Conservation (phyloP, 2,113 vertebrate genomes). For the Rhizomys pruinosus region DNA sequence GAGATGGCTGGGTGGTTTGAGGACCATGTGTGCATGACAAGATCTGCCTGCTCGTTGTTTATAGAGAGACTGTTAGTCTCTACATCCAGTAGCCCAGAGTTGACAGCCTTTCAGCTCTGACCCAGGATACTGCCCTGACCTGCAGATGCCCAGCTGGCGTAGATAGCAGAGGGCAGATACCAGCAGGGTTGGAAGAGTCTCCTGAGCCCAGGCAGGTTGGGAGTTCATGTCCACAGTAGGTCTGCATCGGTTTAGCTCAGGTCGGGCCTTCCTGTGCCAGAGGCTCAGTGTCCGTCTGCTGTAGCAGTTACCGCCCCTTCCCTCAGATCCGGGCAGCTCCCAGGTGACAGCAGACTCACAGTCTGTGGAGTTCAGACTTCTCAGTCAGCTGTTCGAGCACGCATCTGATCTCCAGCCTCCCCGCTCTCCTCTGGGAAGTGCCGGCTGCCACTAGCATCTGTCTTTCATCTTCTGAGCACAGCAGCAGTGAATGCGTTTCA, state of each 20-base stretch:
- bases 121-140: background rate
- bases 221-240: background rate
- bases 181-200: background rate
- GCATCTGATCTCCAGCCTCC: slow-evolving; percentile 21
- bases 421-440: slow-evolving; percentile 52
- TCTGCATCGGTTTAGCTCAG: too few relatives aligned
- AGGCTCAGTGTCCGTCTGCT: background rate
- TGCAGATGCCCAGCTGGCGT: background rate
- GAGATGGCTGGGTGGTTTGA: too few relatives aligned
- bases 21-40: too few relatives aligned
- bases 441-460: too few relatives aligned
- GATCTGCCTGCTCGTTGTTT: too few relatives aligned
- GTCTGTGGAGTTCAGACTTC: slow-evolving; percentile 19
- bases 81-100: background rate
- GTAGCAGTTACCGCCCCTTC: background rate
- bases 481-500: too few relatives aligned
- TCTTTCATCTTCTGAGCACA: too few relatives aligned
- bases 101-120: rapidly evolving
- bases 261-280: background rate
- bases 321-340: background rate
- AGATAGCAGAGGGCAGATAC: background rate
- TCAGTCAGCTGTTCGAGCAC: slow-evolving; percentile 36
- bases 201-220: too few relatives aligned
- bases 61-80: too few relatives aligned
- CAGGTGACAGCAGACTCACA: background rate